Conservation (phyloP, 2,113 vertebrate species). For the Nibea coibor region DNA sequence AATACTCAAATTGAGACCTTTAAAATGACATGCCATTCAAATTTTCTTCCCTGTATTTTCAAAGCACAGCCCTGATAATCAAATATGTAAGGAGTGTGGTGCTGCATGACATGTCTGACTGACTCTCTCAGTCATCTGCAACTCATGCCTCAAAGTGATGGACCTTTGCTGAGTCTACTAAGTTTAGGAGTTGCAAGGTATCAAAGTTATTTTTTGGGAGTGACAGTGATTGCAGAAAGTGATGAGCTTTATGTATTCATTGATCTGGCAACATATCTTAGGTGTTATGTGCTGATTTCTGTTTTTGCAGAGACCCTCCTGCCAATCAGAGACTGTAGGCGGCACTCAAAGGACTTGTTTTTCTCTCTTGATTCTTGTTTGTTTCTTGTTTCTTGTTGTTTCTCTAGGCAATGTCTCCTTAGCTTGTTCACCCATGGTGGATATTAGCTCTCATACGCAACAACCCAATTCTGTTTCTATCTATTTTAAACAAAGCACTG, state of each 20-base stretch:
- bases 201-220: not conserved
- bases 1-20: too few relatives aligned
- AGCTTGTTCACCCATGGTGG: not conserved
- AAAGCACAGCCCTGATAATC: not conserved
- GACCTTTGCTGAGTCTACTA: not conserved
- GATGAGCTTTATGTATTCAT: not conserved
- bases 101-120: not conserved
- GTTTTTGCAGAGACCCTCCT: not conserved
- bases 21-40: not conserved
- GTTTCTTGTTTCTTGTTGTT: too few relatives aligned
- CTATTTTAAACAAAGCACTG: not conserved
- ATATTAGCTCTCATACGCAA: not conserved
- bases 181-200: not conserved
- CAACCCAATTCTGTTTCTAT: not conserved
- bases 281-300: not conserved
- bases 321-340: slow-evolving; percentile 17
- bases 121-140: too few relatives aligned
- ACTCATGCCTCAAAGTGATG: not conserved
- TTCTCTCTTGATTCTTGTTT: not conserved
- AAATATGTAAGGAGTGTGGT: not conserved
- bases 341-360: not conserved
- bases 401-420: not conserved
- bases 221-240: not conserved
- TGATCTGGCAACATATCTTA: not conserved
- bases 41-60: not conserved